Base-by-base conservation (phyloP, 92 coral and sea anemone genomes). In the Nematostella vectensis region DNA sequence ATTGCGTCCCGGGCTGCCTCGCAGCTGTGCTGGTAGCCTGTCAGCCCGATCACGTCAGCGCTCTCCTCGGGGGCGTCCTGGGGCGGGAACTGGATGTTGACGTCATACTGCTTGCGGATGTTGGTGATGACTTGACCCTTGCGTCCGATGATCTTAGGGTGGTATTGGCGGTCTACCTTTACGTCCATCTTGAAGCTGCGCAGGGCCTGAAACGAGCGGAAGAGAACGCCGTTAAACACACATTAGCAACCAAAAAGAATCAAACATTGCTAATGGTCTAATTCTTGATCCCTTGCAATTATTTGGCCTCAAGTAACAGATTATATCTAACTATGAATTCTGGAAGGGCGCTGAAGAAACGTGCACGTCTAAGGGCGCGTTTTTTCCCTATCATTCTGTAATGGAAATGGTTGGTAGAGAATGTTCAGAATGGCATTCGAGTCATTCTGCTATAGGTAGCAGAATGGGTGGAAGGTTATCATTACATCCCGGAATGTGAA, bases 81-180 rank as follows among this genome's bases (percentile, higher is more conserved):
- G 0, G 81, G 59, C 1, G 99, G 96, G 48, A 93, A 80, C 74
- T 93, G 99, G 54, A 93, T 93, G 48, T 78, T 83, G 22, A 93
- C 96, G 1, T 58, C 93, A 44, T 86, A 95, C 25, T 93, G 89
- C 11, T 54, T 70, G 26, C 99, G 99, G 36, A 93, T 93, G 48
- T 79, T 82, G 64, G 84, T 88, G 22, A 93, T 77, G 39, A 93
- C 89, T 8, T 58, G 75, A 1, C 99, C 99, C 30, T 76, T 83
- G 11, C 96, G 96, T 12, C 99, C 99, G 17, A 93, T 93, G 77
- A 93, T 93, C 80, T 93, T 93, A 0, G 99, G 95, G 49, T 93
- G 99, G 50, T 93, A 75, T 15, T 58, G 60, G 25, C 68, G 80
- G 42, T 88, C 83, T 0, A 93, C 78, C 19, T 30, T 68, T 10